These are phyloP conservation scores for Pristionchus mayeri DNA, from an alignment of 2,888 invertebrate species.

Conservation along the genomic window DNA sequence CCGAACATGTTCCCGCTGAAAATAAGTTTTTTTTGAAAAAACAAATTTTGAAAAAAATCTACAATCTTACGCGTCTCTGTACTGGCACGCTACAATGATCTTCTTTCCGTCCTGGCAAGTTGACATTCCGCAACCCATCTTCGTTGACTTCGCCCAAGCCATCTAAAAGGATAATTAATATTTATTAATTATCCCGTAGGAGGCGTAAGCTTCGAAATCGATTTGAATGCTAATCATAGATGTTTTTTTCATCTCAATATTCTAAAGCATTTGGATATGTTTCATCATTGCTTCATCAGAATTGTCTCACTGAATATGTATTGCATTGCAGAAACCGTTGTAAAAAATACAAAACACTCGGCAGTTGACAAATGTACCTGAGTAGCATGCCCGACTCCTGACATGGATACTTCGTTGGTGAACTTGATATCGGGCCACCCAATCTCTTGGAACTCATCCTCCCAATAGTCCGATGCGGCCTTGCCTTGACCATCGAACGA, in stretches of 20 bases:
- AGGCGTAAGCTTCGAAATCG: too few species aligned
- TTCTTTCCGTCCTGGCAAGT: not conserved
- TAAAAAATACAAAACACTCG: too few species aligned
- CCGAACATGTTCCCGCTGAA: slow-evolving; percentile 38
- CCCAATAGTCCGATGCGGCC: not conserved
- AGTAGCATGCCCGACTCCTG: slow-evolving; percentile 52
- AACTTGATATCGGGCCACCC: slow-evolving; percentile 48
- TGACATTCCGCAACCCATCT: slow-evolving; percentile 52
- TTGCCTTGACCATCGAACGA: slow-evolving; percentile 1
- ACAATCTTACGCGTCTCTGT: slow-evolving; percentile 44
- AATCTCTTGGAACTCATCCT: slow-evolving; percentile 22
- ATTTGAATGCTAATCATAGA: too few species aligned
- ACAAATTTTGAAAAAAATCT: not conserved
- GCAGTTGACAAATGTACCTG: slow-evolving; percentile 38
- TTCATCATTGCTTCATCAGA: too few species aligned
- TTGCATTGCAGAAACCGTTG: too few species aligned
- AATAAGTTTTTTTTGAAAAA: not conserved
- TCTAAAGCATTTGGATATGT: too few species aligned
- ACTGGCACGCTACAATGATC: slow-evolving; percentile 50
- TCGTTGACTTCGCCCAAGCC: slow-evolving; percentile 47
- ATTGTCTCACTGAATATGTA: too few species aligned
- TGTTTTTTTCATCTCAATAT: too few species aligned
- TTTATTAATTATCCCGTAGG: too few species aligned
- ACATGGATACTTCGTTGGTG: slow-evolving; percentile 5
- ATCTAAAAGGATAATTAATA: slow-evolving; percentile 2